Base-by-base conservation (phyloP, 1,140 invertebrate species). In the Cryptotermes secundus region DNA sequence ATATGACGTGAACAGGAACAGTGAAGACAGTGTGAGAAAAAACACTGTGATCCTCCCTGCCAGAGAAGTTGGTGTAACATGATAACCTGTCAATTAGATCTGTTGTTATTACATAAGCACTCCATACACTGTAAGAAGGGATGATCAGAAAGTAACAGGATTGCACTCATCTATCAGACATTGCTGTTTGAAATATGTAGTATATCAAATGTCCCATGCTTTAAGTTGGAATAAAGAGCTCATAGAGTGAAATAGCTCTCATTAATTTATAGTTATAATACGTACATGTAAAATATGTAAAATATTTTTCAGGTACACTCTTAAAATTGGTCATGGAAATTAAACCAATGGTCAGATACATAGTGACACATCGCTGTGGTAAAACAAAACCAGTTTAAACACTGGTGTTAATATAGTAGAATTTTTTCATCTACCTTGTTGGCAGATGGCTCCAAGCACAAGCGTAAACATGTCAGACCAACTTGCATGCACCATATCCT, bases 361-460 rank as follows among this genome's bases (percentile, higher is more conserved):
- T 65, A 26, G 26, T 65, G 53, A 65, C 53, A 65, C 16, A 26
- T 65, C 53, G 26, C 26, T 26, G 38, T 38, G 38, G 38, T 38
- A 38, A 38, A 38, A 38, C 38, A 38, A 12, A 6, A 6, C 38
- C 38, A 4, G n/a, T 4, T 38, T 38, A 79, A 79, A 79, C 24
- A 34, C 14, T 31, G 6, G 72, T n/a, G 24, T n/a, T 10, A 1
- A 10, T 10, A 12, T 10, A 34, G 24, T n/a, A 16, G 65, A 34
- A 34, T 26, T 34, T n/a, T 22, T 10, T 79, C 3, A 34, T 34
- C 12, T n/a, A 89, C 92, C 93, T 90, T 94, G 93, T 86, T 94
- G 93, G 86, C 93, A 94, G 84, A 93, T 88, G 10, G 85, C 85
- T 4, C 88, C 88, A 6, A 87, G 59, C 31, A 87, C 86, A 9